Base-by-base conservation (phyloP, 1,140 invertebrate species). In the Neodiprion lecontei region DNA sequence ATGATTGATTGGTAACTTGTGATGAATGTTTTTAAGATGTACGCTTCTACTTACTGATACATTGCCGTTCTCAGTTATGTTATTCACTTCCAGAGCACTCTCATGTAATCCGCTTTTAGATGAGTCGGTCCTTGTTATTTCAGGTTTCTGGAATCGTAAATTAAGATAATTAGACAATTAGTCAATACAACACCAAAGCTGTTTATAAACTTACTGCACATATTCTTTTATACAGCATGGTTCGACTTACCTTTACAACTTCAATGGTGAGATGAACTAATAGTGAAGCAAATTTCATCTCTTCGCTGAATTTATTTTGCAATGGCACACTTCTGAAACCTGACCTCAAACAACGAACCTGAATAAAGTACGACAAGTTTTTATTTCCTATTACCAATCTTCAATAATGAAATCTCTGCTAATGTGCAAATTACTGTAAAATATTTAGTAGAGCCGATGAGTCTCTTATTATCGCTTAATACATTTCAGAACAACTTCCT, bases 281-380 rank as follows among this genome's bases (percentile, higher is more conserved):
- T 8, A 98, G 86, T 17, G 96, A 94, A 0, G 96, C 93, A 68
- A 98, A 86, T 88, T 98, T 96, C 47, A 97, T 85, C 76, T 96
- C 95, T 88, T 98, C 97, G 79, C 94, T 95, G 82, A 91, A 96
- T 12, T 92, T 93, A 89, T 98, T 98, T 73, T 92, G 93, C 49
- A 98, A 86, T 1, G 94, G 93, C 11, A 98, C 92, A 84, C 95
- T 96, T 48, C 97, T 89, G 85, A 94, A 98, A 3, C 97, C 97
- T 77, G 91, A 90, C 23, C 92, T 88, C 1, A 94, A 80, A 78
- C 92, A 92, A 72, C 88, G 88, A 4, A 93, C 81, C 89, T 90
- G 75, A 48, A 87, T 86, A 74, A 74, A 66, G 7, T 61, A 61
- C 7, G n/a, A 2, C 11, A 11, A 61, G 53, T 61, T 4, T 4